These are phyloP conservation scores for Lanius ludovicianus DNA, from an alignment of 2,113 vertebrate species.

Conservation along the genomic window DNA sequence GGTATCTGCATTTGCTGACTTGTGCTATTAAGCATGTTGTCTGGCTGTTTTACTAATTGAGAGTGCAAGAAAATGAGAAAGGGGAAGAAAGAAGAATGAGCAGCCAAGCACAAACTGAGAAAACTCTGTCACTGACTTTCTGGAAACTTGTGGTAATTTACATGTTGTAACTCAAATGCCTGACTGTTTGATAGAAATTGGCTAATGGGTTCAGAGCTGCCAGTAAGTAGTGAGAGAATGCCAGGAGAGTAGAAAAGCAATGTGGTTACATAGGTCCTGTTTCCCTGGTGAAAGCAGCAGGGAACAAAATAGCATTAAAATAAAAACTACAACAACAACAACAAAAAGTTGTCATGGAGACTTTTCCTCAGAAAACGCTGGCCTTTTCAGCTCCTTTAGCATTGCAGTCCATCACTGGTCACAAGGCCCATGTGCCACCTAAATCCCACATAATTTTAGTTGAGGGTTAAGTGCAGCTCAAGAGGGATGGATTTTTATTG, in stretches of 20 bases:
- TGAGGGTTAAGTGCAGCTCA: neutral
- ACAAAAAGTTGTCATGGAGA: neutral
- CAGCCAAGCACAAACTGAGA: neutral
- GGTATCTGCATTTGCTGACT: constrained; percentile 23
- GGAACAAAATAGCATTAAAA: constrained; percentile 1
- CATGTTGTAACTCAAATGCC: neutral
- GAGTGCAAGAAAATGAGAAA: neutral
- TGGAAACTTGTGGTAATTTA: neutral
- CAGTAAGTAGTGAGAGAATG: neutral
- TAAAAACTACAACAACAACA: neutral
- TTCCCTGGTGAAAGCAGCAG: constrained; percentile 12
- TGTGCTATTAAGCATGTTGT: neutral
- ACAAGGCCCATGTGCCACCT: neutral
- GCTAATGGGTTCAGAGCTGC: neutral
- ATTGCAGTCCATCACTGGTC: neutral
- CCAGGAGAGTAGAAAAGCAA: neutral
- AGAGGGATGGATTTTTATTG: neutral
- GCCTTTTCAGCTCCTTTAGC: neutral
- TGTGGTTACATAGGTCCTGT: neutral
- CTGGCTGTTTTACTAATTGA: constrained; percentile 17
- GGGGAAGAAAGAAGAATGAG: neutral
- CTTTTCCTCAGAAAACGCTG: neutral
- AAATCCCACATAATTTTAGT: neutral
- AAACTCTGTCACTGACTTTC: neutral
- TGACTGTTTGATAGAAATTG: neutral